Base-by-base conservation (phyloP, 2,797 vertebrate genomes). In the Apodemus agrarius region DNA sequence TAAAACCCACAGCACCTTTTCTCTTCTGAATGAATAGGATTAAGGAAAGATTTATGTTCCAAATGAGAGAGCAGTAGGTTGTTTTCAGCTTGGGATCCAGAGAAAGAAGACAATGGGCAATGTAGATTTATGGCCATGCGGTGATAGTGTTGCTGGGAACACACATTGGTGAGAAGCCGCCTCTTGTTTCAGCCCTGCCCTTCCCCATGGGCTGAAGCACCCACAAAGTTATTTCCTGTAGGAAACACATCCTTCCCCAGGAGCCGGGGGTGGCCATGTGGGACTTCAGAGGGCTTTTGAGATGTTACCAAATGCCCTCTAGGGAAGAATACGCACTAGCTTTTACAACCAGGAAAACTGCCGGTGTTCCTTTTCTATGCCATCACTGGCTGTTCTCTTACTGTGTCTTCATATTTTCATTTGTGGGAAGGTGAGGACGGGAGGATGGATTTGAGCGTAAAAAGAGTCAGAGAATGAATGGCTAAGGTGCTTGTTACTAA, bases 41-140 rank as follows among this genome's bases (percentile, higher is more conserved):
- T 95, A 90, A 94, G 82, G 46, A 67, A 72, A 93, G 80, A 86
- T 92, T 96, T 96, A 90, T 54, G 82, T 88, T 21, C 65, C 43
- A 22, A 37, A 8, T 82, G 81, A 93, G 76, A 86, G 46, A 93
- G 59, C 26, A 40, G 22, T 4, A 90, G n/a, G 46, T 57, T 89
- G 61, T 96, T 96, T 96, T 90, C 40, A 69, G 29, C 29, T 94
- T 59, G 37, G 90, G 49, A 69, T 92, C 40, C 57, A 61, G 67
- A 94, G 84, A 81, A 63, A 97, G 31, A 52, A 31, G 81, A 69
- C 4, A 9, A 1, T 22, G 59, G 85, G 10, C 12, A 76, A 80
- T 1, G 6, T 0, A 87, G 91, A 93, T 87, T 95, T 87, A 57
- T 12, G 74, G 90, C 17, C 72, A 3, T 3, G n/a, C 10, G 19